These are phyloP conservation scores for Phoenicopterus ruber DNA, from an alignment of 2,113 vertebrate species.

Conservation along the genomic window DNA sequence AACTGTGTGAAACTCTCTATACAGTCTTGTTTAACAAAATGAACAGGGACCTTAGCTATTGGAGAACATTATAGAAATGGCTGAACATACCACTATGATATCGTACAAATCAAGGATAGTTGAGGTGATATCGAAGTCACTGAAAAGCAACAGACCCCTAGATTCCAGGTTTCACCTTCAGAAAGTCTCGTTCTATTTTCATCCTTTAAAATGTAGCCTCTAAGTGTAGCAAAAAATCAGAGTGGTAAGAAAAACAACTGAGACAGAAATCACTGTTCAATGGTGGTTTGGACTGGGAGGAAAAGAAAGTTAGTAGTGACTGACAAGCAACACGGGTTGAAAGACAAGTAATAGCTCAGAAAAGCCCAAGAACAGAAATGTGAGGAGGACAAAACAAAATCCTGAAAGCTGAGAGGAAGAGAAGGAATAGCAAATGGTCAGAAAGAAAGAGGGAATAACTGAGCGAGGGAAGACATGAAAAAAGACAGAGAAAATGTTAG, in stretches of 20 bases:
- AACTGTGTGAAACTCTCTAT: not conserved
- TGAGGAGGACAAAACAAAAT: not conserved
- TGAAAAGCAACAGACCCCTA: not conserved
- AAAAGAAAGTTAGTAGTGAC: not conserved
- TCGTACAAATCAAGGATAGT: not conserved
- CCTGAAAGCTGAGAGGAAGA: not conserved
- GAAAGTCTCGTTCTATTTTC: not conserved
- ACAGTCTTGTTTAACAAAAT: not conserved
- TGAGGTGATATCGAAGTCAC: not conserved
- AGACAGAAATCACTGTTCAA: not conserved
- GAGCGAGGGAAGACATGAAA: not conserved
- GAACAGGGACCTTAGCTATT: accelerated
- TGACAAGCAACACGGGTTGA: not conserved
- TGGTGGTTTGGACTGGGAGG: not conserved
- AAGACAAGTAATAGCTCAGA: not conserved
- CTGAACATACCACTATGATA: not conserved
- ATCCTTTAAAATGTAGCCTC: not conserved
- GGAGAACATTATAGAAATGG: not conserved
- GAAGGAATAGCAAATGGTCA: not conserved
- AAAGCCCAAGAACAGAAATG: not conserved
- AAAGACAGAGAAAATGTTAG: not conserved
- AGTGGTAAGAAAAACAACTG: not conserved
- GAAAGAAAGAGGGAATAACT: not conserved
- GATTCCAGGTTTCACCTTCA: not conserved
- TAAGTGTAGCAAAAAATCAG: not conserved